These are phyloP conservation scores for Drosophila anomelani DNA, from an alignment of 2,888 invertebrate species.

Conservation along the genomic window DNA sequence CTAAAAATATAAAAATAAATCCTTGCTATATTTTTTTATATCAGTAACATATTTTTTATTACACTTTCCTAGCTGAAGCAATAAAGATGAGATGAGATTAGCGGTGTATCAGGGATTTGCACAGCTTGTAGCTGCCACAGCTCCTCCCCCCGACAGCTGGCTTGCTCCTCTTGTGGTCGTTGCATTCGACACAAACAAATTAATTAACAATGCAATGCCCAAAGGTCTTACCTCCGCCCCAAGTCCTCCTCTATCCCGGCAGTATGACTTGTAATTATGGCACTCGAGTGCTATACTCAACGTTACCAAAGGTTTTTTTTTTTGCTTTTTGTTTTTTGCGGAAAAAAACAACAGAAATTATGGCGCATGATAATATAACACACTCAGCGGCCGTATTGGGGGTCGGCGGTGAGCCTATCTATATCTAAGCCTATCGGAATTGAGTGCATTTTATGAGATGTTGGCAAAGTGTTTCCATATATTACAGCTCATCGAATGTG, in stretches of 20 bases:
- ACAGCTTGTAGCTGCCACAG: slow-evolving; percentile 52
- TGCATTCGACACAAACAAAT: slow-evolving; percentile 68
- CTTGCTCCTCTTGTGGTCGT: slow-evolving; percentile 41
- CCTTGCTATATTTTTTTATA: too few species aligned
- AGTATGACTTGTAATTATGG: slow-evolving; percentile 68
- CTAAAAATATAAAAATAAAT: too few species aligned
- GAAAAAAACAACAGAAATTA: slow-evolving; percentile 58
- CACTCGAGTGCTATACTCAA: slow-evolving; percentile 70
- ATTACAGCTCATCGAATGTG: slow-evolving; percentile 24
- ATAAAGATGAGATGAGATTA: slow-evolving; percentile 46
- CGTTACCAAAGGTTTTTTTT: slow-evolving; percentile 23
- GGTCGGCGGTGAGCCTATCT: slow-evolving; percentile 20
- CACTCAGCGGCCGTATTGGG: slow-evolving; percentile 26
- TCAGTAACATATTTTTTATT: slow-evolving; percentile 14
- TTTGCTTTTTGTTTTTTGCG: slow-evolving; percentile 25
- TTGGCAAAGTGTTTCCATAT: slow-evolving; percentile 33
- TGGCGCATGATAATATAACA: slow-evolving; percentile 60
- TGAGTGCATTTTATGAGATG: slow-evolving; percentile 44
- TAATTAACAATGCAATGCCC: slow-evolving; percentile 73
- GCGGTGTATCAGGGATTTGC: slow-evolving; percentile 46
- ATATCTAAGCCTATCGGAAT: slow-evolving; percentile 23
- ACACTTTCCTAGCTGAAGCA: slow-evolving; percentile 24
- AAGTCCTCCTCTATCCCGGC: slow-evolving; percentile 31
- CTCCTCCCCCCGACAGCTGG: slow-evolving; percentile 42
- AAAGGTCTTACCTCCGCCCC: slow-evolving; percentile 21